These are phyloP conservation scores for Helarctos malayanus DNA, from an alignment of 2,797 vertebrate species.

Conservation along the genomic window DNA sequence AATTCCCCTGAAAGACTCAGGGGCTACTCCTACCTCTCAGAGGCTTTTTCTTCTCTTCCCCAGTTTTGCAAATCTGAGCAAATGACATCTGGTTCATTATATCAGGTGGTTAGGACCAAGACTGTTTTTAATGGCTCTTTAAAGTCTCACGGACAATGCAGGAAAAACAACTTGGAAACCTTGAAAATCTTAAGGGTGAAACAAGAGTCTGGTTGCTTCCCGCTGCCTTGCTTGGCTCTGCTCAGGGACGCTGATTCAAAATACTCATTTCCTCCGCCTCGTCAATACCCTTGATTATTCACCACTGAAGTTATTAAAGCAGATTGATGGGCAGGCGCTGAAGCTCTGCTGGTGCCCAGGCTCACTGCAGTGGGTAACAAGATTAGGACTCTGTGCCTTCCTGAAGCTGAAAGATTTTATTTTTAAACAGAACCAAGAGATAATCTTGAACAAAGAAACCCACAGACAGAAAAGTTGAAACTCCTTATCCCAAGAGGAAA, in stretches of 20 bases:
- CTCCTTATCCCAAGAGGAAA: not conserved
- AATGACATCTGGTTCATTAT: conserved; percentile 33
- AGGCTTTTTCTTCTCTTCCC: not conserved
- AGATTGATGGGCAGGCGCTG: too few relatives aligned
- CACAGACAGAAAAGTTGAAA: not conserved
- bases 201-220: not conserved
- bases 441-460: not conserved
- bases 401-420: not conserved
- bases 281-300: not conserved
- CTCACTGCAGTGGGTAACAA: not conserved
- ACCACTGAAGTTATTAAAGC: not conserved
- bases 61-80: not conserved
- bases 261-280: not conserved
- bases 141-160: not conserved
- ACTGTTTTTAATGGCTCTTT: not conserved
- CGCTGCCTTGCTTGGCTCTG: not conserved
- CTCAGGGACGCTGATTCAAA: not conserved
- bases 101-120: not conserved
- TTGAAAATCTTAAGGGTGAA: conserved; percentile 2
- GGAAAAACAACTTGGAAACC: not conserved
- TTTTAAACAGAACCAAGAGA: not conserved
- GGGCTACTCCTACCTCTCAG: not conserved
- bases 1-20: not conserved
- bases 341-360: not conserved
- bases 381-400: not conserved